Base-by-base conservation (phyloP, 2,888 invertebrate species). In the Morpho deidamia region DNA sequence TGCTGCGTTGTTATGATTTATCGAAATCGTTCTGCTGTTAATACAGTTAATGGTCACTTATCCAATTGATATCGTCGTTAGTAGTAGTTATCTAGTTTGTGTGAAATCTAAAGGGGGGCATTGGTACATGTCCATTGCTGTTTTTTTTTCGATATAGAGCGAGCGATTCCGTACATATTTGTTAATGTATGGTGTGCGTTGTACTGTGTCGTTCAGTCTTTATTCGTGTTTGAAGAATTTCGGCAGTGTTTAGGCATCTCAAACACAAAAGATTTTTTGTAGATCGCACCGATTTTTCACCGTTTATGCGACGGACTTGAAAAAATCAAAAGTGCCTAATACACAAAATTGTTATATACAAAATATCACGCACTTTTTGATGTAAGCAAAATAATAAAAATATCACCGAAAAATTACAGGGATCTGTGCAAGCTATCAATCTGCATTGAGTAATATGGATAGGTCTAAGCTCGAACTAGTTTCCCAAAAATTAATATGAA, bases 221-320 rank as follows among this genome's bases (percentile, higher is more conserved):
- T 64, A 69, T 71, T 69, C 77, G 65, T 64, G 69, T 63, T 32
- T 52, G 48, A 46, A 53, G 49, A 53, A 42, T 48, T 52, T 57
- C 23, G 76, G 78, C 76, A 75, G 79, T 86, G 84, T 83, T 84
- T 84, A 23, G 23, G 23, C 23, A 23, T 23, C 23, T 5, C 23
- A 23, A 3, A 5, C 23, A 5, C 5, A 23, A 5, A 3, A 23
- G 23, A 23, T 5, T 23, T 23, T 23, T 23, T 23, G 23, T 23
- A 23, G 5, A 2, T 23, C 23, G 3, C 2, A 5, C 23, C 2
- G 23, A 23, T 1, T 23, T 23, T 14, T 14, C 14, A 23, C 9
- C 42, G 42, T 14, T n/a, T 23, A 1, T 23, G 10, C 8, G 9
- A 41, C 41, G 11, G 14, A 2, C 14, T 14, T 2, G 4, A 14